Percentiles rank a stretch among this genome's conserved stretches.
phyloP scores from a whole-genome alignment of 2,797 vertebrate genomes.

The Acestrorhynchus altus region DNA sequence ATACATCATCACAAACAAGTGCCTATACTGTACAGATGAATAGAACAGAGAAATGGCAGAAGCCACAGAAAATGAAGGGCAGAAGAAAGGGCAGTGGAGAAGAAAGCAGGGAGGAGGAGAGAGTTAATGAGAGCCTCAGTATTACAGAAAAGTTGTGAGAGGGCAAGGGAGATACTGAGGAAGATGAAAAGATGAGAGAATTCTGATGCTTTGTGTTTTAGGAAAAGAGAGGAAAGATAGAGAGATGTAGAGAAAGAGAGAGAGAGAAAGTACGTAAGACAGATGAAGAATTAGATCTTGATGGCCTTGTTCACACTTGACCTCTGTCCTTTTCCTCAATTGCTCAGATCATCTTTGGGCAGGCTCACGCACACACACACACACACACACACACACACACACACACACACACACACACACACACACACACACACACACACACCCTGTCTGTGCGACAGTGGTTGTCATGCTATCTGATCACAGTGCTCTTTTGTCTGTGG shows the following conservation, averaged over 20 bases:
- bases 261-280: conserved; percentile 34
- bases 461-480: conserved; percentile 47
- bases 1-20: conserved; percentile 42
- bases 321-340: conserved; percentile 58
- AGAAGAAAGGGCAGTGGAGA: conserved; percentile 26
- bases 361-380: conserved; percentile 32
- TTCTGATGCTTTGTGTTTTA: conserved; percentile 33
- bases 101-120: conserved; percentile 23
- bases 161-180: conserved; percentile 30
- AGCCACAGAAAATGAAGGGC: conserved; percentile 23
- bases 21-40: conserved; percentile 49
- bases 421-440: conserved; percentile 31
- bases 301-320: conserved; percentile 56
- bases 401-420: conserved; percentile 29
- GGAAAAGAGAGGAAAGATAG: conserved; percentile 24
- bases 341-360: conserved; percentile 55
- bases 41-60: conserved; percentile 37
- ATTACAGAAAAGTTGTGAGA: conserved; percentile 27
- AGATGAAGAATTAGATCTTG: conserved; percentile 43
- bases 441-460: conserved; percentile 26
- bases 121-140: conserved; percentile 25
- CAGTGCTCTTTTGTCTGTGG: conserved; percentile 51
- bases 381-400: conserved; percentile 38
- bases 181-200: conserved; percentile 51
- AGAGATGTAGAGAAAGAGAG: conserved; percentile 41